Percentiles rank a stretch among this genome's conserved stretches.
Evolutionary conservation across 2,888 invertebrate genomes (phyloP).

Genomic region (Argyra leucocephala): DNA sequence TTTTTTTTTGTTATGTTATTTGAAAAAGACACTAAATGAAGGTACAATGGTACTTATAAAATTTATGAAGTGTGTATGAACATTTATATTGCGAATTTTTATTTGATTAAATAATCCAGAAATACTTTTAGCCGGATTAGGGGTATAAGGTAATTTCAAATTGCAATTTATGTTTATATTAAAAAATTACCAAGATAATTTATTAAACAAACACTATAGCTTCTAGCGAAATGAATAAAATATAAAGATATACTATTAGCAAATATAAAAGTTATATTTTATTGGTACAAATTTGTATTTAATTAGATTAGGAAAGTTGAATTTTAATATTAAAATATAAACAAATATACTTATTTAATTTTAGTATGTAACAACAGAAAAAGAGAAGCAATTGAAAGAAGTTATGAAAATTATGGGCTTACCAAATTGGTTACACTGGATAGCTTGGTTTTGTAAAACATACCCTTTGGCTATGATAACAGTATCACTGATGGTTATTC

Average conservation of each 20-base stretch:
- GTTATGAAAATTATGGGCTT: conserved; percentile 81
- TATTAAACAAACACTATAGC: no score
- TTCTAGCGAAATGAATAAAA: background rate
- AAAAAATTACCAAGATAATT: no score
- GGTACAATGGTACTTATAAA: no score
- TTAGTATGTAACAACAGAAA: conserved; percentile 32
- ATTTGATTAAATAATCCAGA: no score
- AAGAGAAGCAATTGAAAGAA: conserved; percentile 46
- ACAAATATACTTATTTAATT: background rate
- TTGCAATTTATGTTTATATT: no score
- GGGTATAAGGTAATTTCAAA: no score
- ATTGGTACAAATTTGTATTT: background rate
- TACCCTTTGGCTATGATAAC: conserved; percentile 54
- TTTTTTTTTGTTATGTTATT: no score
- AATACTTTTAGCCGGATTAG: no score
- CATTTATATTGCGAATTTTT: no score
- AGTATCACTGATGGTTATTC: conserved; percentile 46
- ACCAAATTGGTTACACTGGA: conserved; percentile 68
- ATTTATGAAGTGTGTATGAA: no score
- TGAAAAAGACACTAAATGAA: no score
- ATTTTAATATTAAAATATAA: background rate
- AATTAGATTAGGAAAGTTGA: background rate
- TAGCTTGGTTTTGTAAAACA: conserved; percentile 70
- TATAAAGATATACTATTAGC: background rate
- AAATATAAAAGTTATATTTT: background rate